phyloP scores from a whole-genome alignment of 2,797 vertebrate species.

The Fringilla coelebs region DNA sequence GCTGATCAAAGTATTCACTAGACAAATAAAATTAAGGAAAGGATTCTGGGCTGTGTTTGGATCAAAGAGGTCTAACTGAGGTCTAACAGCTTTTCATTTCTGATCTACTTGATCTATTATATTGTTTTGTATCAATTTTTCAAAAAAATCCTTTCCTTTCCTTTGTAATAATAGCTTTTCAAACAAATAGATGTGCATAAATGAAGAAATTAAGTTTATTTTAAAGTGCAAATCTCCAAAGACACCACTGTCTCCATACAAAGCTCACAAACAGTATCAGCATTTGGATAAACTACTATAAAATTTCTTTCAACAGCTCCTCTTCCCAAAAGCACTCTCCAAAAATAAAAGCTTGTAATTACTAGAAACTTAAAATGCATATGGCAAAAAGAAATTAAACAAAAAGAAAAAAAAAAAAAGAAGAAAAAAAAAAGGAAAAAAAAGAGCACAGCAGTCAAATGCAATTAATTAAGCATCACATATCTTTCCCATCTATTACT shows the following conservation, averaged over 20 bases:
- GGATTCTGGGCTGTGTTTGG: background rate
- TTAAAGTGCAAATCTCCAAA: background rate
- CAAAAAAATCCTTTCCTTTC: background rate
- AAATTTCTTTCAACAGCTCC: background rate
- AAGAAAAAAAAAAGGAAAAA: background rate
- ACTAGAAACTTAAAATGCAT: background rate
- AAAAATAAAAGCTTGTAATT: background rate
- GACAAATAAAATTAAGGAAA: background rate
- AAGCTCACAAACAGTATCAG: background rate
- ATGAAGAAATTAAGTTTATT: background rate
- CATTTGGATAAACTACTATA: background rate
- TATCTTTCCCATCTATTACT: constrained; percentile 62
- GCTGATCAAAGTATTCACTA: background rate
- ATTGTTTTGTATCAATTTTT: background rate
- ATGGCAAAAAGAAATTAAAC: background rate
- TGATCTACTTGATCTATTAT: background rate
- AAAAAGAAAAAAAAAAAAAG: no score
- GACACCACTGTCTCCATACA: background rate
- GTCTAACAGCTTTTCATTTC: background rate
- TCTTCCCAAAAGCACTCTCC: background rate
- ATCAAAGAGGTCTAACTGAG: background rate
- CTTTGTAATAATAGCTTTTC: background rate
- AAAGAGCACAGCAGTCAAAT: background rate
- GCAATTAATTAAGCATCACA: constrained; percentile 31
- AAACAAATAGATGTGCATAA: background rate